Conservation (phyloP, 2,113 vertebrate species). For the Sinosuthora webbiana region DNA sequence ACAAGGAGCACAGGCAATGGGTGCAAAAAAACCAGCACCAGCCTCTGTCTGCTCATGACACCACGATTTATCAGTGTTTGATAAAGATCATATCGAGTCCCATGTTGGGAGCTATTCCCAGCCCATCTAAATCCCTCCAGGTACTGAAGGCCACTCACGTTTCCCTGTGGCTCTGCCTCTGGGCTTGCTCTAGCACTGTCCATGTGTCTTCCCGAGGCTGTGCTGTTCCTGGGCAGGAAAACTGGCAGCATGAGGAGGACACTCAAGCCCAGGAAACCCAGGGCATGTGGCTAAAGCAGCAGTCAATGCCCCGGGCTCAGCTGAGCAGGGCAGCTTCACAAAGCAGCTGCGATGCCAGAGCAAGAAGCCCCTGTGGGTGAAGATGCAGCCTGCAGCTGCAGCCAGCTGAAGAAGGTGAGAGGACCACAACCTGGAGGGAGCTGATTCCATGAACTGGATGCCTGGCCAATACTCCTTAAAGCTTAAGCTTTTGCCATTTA, state of each 20-base stretch:
- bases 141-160: background rate
- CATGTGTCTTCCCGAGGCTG: background rate
- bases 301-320: accelerated
- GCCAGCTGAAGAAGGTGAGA: background rate
- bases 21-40: background rate
- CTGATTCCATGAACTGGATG: background rate
- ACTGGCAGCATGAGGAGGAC: background rate
- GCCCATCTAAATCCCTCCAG: background rate
- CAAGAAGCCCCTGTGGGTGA: background rate
- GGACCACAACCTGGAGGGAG: background rate
- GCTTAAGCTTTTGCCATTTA: background rate
- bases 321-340: background rate
- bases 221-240: background rate
- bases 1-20: background rate
- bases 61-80: background rate
- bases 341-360: background rate
- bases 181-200: background rate
- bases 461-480: background rate
- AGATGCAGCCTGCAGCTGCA: background rate
- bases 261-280: background rate
- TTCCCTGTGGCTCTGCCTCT: background rate
- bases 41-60: background rate
- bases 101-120: background rate
- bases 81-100: background rate
- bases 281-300: background rate